These are phyloP conservation scores for Amiota minor DNA, from an alignment of 2,888 invertebrate species.

Conservation along the genomic window DNA sequence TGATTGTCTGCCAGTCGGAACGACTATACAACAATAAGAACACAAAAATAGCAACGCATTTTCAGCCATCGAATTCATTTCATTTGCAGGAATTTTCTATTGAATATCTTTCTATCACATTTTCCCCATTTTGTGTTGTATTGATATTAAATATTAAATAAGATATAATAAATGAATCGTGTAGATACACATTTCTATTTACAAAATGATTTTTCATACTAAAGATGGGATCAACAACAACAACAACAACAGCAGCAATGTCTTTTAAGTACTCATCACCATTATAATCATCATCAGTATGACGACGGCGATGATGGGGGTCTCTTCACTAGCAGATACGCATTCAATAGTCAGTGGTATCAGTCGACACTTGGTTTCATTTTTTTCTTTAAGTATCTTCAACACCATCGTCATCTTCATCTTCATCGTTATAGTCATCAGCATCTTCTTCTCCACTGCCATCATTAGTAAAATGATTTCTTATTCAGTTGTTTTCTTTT, in stretches of 20 bases:
- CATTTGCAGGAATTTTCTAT: no score
- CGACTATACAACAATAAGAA: no score
- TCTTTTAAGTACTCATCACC: background rate
- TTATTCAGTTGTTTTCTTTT: slow-evolving; percentile 52
- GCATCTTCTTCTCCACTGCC: slow-evolving; percentile 39
- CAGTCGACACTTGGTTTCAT: background rate
- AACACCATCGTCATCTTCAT: background rate
- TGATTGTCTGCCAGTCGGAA: background rate
- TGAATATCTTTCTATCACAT: no score
- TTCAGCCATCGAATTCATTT: no score
- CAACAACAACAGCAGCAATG: background rate
- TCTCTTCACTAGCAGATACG: no score
- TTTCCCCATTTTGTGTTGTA: no score
- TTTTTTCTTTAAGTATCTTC: background rate
- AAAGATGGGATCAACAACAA: background rate
- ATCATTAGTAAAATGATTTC: slow-evolving; percentile 62
- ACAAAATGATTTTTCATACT: no score
- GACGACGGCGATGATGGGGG: no score
- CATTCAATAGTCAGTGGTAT: background rate
- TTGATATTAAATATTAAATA: no score
- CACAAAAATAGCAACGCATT: no score
- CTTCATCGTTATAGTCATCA: slow-evolving; percentile 14
- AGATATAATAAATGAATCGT: no score
- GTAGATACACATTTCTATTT: no score
- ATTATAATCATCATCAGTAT: background rate